Evolutionary conservation across 2,888 invertebrate genomes (phyloP), one percentile per base, ranked within the genome.

Genomic region (Tetrapedia diversipes): DNA sequence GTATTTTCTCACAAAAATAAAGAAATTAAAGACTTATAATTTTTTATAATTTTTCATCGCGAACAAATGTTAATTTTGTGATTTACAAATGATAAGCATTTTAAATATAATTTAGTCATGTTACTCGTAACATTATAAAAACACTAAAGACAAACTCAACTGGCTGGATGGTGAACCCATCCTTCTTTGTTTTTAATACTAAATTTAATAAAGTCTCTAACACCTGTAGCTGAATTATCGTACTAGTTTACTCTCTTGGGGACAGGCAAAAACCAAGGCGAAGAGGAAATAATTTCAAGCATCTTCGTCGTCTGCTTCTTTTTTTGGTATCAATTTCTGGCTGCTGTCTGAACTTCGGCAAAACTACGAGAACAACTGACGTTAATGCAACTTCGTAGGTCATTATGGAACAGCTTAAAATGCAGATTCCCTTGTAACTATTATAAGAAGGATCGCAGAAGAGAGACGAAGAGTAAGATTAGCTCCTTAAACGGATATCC

Each of bases 191-290:
- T 32, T 60, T 77, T 65, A 53, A 68, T 68, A 67, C 67, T 67
- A 76, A 83, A 78, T 87, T 88, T 88, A 87, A 84, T 84, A 86
- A 89, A 86, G 81, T 83, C 78, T 73, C 79, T 70, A 70, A 84
- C 89, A 89, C 87, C 90, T 90, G 90, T 87, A 87, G 86, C 81
- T 89, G 88, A 90, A 89, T 90, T 90, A 90, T 89, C 85, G 82
- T 73, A 76, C 66, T 83, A 90, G 87, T 90, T 90, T 74, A 80
- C 66, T 82, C 84, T 83, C 78, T 74, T 59, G 64, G 64, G 56
- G 34, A 16, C 4, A 49, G 34, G 43, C 73, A 80, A 86, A 85
- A 86, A 87, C 81, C 64, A 53, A 63, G 45, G 56, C 27, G 51
- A 53, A 49, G 75, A 73, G 43, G 78, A 82, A 80, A 79, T 71